phyloP scores from a whole-genome alignment of 2,888 invertebrate species.

The Scaptomyza parva region DNA sequence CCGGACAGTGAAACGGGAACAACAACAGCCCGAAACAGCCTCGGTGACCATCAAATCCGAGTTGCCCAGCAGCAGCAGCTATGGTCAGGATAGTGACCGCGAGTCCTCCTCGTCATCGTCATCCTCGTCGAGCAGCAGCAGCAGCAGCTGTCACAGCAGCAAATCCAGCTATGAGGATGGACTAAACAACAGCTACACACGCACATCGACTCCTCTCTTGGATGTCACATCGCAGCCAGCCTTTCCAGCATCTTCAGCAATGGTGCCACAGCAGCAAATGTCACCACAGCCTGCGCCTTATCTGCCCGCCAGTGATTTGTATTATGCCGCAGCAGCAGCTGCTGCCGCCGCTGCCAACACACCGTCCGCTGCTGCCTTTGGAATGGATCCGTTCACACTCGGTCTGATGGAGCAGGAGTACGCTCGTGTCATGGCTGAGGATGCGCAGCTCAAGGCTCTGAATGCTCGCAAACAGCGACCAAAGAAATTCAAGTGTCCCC shows the following conservation, averaged over 20 bases:
- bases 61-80: slow-evolving; percentile 43
- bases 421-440: slow-evolving; percentile 89
- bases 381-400: slow-evolving; percentile 82
- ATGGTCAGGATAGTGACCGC: slow-evolving; percentile 67
- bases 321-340: slow-evolving; percentile 74
- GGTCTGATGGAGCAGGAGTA: slow-evolving; percentile 89
- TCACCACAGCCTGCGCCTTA: slow-evolving; percentile 47
- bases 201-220: slow-evolving; percentile 55
- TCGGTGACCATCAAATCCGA: slow-evolving; percentile 60
- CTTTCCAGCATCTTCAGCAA: slow-evolving; percentile 31
- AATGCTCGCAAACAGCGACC: slow-evolving; percentile 92
- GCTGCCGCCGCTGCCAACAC: slow-evolving; percentile 57
- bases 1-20: slow-evolving; percentile 58
- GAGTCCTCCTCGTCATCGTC: slow-evolving; percentile 72
- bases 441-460: slow-evolving; percentile 89
- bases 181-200: slow-evolving; percentile 65
- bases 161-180: slow-evolving; percentile 76
- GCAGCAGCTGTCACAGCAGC: slow-evolving; percentile 38
- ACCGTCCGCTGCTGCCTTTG: slow-evolving; percentile 65
- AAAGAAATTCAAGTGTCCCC: slow-evolving; percentile 95
- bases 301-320: slow-evolving; percentile 58
- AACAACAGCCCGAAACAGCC: slow-evolving; percentile 41
- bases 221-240: slow-evolving; percentile 60
- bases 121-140: slow-evolving; percentile 44
- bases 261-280: slow-evolving; percentile 45